Evolutionary conservation across 2,888 invertebrate genomes (phyloP), one percentile per base, ranked within the genome.

Genomic region (Pycnomerus fuliginosus): DNA sequence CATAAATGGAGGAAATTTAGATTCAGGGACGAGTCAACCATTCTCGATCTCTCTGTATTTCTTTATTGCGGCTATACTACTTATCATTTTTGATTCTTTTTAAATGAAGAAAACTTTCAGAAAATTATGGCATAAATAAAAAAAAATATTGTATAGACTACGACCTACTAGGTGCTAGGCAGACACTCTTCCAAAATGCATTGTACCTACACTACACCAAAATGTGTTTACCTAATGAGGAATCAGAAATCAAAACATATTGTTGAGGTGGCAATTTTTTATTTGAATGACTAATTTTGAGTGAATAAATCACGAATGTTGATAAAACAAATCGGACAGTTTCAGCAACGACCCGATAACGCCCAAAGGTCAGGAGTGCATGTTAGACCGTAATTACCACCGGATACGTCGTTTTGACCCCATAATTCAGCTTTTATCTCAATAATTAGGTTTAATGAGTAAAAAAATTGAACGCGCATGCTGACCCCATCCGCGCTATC

Each of bases 361-460:
- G 12, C 16, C 16, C 12, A 24, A 33, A 33, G 44, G 29, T 28
- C 23, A 38, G 32, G 36, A 37, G 38, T 46, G 47, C 47, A 47
- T 47, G 47, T 42, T 42, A 27, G 29, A 17, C 14, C 27, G 28
- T 35, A 28, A 44, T 44, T 48, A 44, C 30, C 35, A 29, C 20
- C 39, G 41, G 45, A 45, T 45, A 37, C 40, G 35, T 25, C 29
- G 37, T 33, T 43, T 44, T 44, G 46, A 42, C 42, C 47, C 36
- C 37, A 44, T 47, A 48, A 46, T 31, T 46, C 37, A 31, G 16
- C 28, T 23, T 32, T 47, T 45, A 51, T 48, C 44, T 13, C 31
- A 22, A 25, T 44, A 56, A 56, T 56, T 56, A 55, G 45, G 39
- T 43, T 48, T 52, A 55, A 52, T 54, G 51, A 50, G 39, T 46